Evolutionary conservation across 2,113 vertebrate genomes (phyloP).

Genomic region (Choloepus hoffmanni): DNA sequence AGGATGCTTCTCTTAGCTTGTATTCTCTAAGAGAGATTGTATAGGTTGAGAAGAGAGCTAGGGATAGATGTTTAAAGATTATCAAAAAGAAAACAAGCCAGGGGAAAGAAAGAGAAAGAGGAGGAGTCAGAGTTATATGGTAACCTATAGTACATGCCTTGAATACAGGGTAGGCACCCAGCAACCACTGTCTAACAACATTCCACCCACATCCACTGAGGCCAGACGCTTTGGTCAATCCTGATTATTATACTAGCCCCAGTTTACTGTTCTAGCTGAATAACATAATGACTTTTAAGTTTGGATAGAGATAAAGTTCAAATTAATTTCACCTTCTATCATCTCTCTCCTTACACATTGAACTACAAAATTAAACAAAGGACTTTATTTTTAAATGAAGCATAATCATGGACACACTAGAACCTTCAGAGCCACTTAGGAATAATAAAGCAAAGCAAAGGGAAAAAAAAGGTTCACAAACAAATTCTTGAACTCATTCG

Average conservation of each 20-base stretch:
- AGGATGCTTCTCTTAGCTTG: neutral
- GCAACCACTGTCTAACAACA: neutral
- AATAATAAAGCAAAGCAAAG: conserved; percentile 4
- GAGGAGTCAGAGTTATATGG: neutral
- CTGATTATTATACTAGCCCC: neutral
- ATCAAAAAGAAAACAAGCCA: conserved; percentile 22
- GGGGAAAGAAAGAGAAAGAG: neutral
- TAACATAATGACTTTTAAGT: neutral
- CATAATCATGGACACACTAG: neutral
- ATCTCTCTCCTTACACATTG: neutral
- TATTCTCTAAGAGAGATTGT: neutral
- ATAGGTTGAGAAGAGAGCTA: neutral
- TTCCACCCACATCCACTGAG: neutral
- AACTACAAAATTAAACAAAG: conserved; percentile 11
- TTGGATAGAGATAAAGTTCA: neutral
- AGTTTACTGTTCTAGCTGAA: neutral
- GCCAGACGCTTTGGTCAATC: neutral
- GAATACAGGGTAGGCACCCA: neutral
- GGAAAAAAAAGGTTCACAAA: neutral
- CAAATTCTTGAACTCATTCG: conserved; percentile 1
- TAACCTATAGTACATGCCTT: neutral
- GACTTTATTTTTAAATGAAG: conserved; percentile 5
- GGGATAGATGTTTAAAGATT: neutral
- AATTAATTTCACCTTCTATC: neutral
- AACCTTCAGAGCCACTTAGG: neutral